Evolutionary conservation across 2,888 invertebrate genomes (phyloP).

Genomic region (Melanostoma scalare): DNA sequence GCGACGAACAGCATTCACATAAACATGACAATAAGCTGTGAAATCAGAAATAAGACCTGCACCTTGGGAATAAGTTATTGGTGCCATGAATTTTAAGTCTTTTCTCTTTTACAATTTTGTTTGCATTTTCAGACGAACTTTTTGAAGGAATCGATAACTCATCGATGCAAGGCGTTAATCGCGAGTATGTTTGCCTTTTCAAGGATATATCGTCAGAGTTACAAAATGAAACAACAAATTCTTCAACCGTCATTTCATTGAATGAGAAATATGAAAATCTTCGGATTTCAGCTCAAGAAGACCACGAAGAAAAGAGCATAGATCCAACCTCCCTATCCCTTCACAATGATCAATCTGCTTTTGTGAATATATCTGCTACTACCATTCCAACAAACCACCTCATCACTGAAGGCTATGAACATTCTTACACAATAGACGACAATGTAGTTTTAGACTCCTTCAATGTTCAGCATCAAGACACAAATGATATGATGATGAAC

Average conservation of each 20-base stretch:
- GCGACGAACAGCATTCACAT: conserved; percentile 9
- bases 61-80: conserved; percentile 46
- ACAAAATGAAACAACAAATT: no score
- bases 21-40: conserved; percentile 31
- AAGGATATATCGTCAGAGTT: background rate
- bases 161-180: conserved; percentile 3
- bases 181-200: conserved; percentile 24
- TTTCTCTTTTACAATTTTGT: background rate
- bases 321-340: no score
- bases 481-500: no score
- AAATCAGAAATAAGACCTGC: conserved; percentile 14
- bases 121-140: background rate
- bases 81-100: background rate
- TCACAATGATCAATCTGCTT: no score
- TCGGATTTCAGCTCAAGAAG: no score
- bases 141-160: conserved; percentile 29
- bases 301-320: no score
- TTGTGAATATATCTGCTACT: no score
- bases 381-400: background rate
- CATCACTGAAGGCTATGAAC: background rate
- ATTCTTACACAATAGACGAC: no score
- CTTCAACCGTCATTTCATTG: no score
- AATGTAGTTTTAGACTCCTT: no score
- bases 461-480: no score
- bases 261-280: no score